Evolutionary conservation across 2,888 invertebrate species (phyloP).

Genomic region (Phengaris arion): DNA sequence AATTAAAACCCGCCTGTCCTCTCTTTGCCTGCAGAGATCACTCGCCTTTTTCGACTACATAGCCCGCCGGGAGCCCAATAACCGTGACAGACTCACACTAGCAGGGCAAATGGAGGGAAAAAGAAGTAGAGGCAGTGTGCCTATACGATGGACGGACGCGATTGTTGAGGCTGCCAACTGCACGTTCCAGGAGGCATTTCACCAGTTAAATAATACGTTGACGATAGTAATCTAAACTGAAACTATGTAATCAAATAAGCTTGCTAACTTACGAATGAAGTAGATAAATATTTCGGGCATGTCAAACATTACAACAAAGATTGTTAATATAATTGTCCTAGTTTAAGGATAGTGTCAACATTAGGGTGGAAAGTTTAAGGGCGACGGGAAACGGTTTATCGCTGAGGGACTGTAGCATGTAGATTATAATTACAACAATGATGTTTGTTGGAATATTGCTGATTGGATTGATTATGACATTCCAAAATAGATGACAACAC

Average conservation of each 20-base stretch:
- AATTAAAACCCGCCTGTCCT: too few relatives aligned
- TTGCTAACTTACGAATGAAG: neutral
- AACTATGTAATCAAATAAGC: constrained; percentile 2
- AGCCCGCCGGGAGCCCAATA: too few relatives aligned
- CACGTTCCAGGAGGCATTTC: too few relatives aligned
- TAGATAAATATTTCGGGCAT: constrained; percentile 2
- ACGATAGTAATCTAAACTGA: neutral
- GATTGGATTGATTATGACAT: neutral
- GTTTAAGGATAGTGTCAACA: constrained; percentile 20
- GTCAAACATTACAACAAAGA: constrained; percentile 16
- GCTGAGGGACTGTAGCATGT: neutral
- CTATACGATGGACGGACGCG: too few relatives aligned
- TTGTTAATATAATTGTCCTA: constrained; percentile 26
- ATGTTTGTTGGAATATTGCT: neutral
- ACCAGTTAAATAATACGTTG: neutral
- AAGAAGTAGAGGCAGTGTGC: too few relatives aligned
- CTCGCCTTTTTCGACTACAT: too few relatives aligned
- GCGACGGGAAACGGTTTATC: neutral
- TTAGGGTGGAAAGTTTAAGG: constrained; percentile 20
- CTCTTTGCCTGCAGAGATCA: too few relatives aligned
- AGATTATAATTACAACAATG: constrained; percentile 11
- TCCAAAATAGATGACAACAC: neutral
- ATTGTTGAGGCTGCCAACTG: too few relatives aligned
- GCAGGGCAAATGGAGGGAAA: too few relatives aligned
- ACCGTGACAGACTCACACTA: too few relatives aligned